Evolutionary conservation across 2,797 vertebrate species (phyloP).

Genomic region (Tachyglossus aculeatus): DNA sequence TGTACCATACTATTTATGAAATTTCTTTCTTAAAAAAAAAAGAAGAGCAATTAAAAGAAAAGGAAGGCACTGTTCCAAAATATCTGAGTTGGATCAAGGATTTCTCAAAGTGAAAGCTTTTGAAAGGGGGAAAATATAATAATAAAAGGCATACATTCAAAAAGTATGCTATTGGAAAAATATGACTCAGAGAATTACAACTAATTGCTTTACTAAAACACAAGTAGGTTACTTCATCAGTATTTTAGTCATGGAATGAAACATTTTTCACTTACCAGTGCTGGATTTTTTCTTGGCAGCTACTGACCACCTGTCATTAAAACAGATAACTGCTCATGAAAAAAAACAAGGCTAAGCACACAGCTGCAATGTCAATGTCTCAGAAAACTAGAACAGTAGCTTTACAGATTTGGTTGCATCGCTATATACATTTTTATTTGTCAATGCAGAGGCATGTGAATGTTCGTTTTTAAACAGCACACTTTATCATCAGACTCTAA

Average conservation of each 20-base stretch:
- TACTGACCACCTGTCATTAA: slow-evolving; percentile 84
- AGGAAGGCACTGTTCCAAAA: slow-evolving; percentile 4
- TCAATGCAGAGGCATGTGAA: slow-evolving; percentile 67
- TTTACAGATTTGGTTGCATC: slow-evolving; percentile 67
- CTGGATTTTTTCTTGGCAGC: slow-evolving; percentile 83
- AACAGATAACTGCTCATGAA: slow-evolving; percentile 81
- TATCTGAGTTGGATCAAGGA: slow-evolving; percentile 15
- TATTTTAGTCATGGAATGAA: slow-evolving; percentile 67
- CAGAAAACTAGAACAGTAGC: slow-evolving; percentile 64
- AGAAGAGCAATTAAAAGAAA: slow-evolving; percentile 28
- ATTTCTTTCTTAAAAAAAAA: slow-evolving; percentile 9
- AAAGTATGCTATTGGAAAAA: slow-evolving; percentile 27
- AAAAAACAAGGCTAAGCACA: slow-evolving; percentile 69
- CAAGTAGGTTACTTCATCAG: slow-evolving; percentile 51
- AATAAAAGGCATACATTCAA: slow-evolving; percentile 20
- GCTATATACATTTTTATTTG: slow-evolving; percentile 74
- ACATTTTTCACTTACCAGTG: slow-evolving; percentile 82
- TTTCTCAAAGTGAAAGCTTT: slow-evolving; percentile 32
- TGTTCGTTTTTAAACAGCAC: slow-evolving; percentile 60
- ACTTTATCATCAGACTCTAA: slow-evolving; percentile 71
- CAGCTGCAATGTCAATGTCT: slow-evolving; percentile 70
- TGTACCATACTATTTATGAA: slow-evolving; percentile 15
- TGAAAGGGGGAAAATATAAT: slow-evolving; percentile 30
- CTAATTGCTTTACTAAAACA: slow-evolving; percentile 35
- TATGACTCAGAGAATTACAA: slow-evolving; percentile 22